Percentiles rank a stretch among this genome's conserved stretches.
Evolutionary conservation across 53 echinoderm and acorn worm genomes (phyloP).

Genomic region (Astropecten irregularis): DNA sequence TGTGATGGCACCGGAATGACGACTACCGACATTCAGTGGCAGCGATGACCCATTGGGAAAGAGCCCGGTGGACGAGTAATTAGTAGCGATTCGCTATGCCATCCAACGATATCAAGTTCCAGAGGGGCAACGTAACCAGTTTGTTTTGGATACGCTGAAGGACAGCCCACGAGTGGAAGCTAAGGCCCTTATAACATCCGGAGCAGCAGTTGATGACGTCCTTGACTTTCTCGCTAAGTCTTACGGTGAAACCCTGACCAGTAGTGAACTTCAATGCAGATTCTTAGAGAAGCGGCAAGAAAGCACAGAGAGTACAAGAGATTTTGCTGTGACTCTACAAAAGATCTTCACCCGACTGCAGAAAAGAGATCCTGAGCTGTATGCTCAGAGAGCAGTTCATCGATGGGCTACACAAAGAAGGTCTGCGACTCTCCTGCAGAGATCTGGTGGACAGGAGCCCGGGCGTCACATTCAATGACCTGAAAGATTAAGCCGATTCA

Average conservation of each 20-base stretch:
- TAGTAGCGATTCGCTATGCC: too few species aligned
- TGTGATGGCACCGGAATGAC: background rate
- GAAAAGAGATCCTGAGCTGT: background rate
- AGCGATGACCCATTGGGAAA: background rate
- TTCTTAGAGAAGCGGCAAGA: background rate
- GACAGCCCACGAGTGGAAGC: background rate
- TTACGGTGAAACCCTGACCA: background rate
- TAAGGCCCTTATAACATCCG: background rate
- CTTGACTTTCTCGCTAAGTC: background rate
- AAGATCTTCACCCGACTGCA: background rate
- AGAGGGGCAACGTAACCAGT: too few species aligned
- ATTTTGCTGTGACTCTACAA: background rate
- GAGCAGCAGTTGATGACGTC: background rate
- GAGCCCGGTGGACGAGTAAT: too few species aligned
- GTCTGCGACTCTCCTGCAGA: background rate
- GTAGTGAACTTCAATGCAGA: background rate
- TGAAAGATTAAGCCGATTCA: background rate
- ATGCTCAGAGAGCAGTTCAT: background rate
- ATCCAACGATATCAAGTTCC: too few species aligned
- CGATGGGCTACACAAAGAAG: background rate
- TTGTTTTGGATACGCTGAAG: too few species aligned
- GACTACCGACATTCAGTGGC: background rate
- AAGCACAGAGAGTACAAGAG: background rate
- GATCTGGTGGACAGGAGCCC: background rate
- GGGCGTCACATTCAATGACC: background rate